Evolutionary conservation across 2,888 invertebrate species (phyloP), one percentile per base, ranked within the genome.

Genomic region (Zaprionus obscuricornis): DNA sequence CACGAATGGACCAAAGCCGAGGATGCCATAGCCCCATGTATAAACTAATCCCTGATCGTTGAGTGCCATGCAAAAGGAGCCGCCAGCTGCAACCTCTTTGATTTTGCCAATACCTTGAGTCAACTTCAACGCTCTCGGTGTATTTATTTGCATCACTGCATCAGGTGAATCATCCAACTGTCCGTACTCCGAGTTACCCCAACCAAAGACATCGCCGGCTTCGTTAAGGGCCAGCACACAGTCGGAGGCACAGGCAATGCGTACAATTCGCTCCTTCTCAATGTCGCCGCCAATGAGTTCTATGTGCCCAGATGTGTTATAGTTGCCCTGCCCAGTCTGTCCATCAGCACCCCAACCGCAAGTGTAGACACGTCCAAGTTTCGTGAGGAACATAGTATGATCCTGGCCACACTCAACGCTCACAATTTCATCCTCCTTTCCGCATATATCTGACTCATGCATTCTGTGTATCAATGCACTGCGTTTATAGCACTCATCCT

Each of bases 321-420:
- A 96, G 74, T 92, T 92, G 0, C 95, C 96, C 6, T 95, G 91
- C 0, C 96, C 98, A 0, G 97, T 97, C 91, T 98, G 98, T 0
- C 99, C 99, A 90, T 98, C 98, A 0, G 97, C 95, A 20, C 98
- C 96, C 94, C 97, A 96, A 0, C 99, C 98, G 90, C 97, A 98
- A 0, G 95, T 92, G 86, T 93, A 97, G 2, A 98, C 95, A 75
- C 93, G 92, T 0, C 98, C 98, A 14, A 92, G 91, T 82, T 94
- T 93, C 3, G 96, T 96, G 65, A 98, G 85, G 74, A 97, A 94
- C 71, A 90, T 72, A 2, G 88, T 90, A 50, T 98, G 97, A 91
- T 98, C 98, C 89, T 97, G 97, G 0, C 98, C 98, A 89, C 97
- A 97, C 71, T 93, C 78, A 0, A 90, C 88, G 16, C 73, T 65